Base-by-base conservation (phyloP, 2,113 vertebrate species). In the Notothenia rossii region DNA sequence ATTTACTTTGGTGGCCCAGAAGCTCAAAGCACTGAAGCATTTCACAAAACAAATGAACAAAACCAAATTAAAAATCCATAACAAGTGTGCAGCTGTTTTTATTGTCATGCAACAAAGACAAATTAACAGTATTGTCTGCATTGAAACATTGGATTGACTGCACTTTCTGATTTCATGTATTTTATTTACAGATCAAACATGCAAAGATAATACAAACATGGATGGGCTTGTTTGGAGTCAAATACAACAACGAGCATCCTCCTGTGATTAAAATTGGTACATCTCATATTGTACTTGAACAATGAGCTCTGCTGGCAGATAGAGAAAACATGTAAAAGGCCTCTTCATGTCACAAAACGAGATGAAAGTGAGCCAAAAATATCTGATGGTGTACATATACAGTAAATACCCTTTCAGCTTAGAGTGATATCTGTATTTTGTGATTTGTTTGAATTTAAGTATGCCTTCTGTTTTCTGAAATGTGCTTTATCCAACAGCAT, bases 11-110 rank as follows among this genome's bases (percentile, higher is more conserved):
- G 7, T 25, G 45, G n/a, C 29, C 46, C 64, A 77, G 9, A 69
- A 43, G 36, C 15, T 46, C 29, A 54, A 62, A 69, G 29, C 6
- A 18, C 12, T 59, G 3, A 13, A n/a, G 49, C 15, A 15, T 18
- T 58, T 72, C 10, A 51, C n/a, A 68, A 67, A 50, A 22, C n/a
- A 49, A 60, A 54, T 54, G 33, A 68, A 50, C 22, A 66, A 58
- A 66, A 22, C 1, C 15, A 18, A 50, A 59, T 15, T 14, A 7
- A 46, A 0, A n/a, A 54, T 12, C 2, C 40, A 1, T 36, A 55
- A 22, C 64, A 51, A 50, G 48, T 50, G 45, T 9, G 29, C n/a
- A 22, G 29, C 29, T 62, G 48, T 13, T 51, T 9, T 33, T 46
- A 14, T 15, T 7, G 20, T 12, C 22, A 7, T n/a, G 40, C 17